Base-by-base conservation (phyloP, 53 echinoderm and acorn worm species). In the Holothuria scabra region DNA sequence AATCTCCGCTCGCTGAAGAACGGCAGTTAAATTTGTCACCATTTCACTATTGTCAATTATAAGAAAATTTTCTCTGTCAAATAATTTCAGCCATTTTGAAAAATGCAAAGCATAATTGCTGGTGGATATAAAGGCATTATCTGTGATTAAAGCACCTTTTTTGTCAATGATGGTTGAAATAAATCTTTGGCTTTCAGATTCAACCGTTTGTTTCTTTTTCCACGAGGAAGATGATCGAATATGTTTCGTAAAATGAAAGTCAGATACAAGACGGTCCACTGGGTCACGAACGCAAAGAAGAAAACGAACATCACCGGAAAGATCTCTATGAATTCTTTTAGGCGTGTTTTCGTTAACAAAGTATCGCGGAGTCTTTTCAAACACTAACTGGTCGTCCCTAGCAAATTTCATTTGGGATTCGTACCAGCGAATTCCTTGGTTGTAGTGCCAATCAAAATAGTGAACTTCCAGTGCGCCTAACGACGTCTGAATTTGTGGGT, bases 331-430 rank as follows among this genome's bases (percentile, higher is more conserved):
- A 16, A 96, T 94, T 8, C 82, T 70, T 18, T 28, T 28, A 0
- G 93, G 91, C 0, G 89, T 87, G 32, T 85, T 78, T 5, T 74
- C 56, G 10, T 91, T 89, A 31, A 96, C 86, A 83, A 93, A 94
- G 72, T 96, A 96, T 14, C 90, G 88, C 11, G 97, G 97, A 2
- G 97, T 93, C 79, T 96, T 96, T 56, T 96, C 97, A 59, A 93
- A 96, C 33, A 75, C 68, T 21, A 93, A 31, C 41, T 92, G 84
- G 20, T 64, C 64, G 8, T 79, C 37, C 6, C 66, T 85, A 6
- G 88, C 87, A 59, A 91, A 90, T n/a, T 83, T 85, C 97, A 96
- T 93, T 56, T 88, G 67, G 9, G 90, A 87, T 25, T 78, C 78
- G 28, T 96, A 96, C 63, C 91, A 96, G 33, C 66, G 87, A 21